Conservation (phyloP, 2,113 vertebrate genomes). For the Ictalurus furcatus region DNA sequence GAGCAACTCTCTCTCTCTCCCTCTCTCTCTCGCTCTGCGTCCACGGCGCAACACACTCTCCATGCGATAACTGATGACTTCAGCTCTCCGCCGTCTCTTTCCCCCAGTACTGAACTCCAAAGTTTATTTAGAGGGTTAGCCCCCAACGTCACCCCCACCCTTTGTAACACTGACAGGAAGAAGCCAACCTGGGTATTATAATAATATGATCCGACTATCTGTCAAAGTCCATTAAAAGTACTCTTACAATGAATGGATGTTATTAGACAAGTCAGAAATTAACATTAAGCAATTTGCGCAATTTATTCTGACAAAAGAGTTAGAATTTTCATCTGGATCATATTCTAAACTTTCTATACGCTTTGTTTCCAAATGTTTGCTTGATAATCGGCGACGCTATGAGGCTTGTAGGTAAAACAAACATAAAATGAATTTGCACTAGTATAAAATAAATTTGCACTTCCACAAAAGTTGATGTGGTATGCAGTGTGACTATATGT, state of each 20-base stretch:
- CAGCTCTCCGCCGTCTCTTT: conserved; percentile 67
- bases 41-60: conserved; percentile 66
- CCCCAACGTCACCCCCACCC: conserved; percentile 64
- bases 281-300: neutral
- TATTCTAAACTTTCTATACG: neutral
- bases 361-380: neutral
- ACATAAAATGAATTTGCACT: neutral
- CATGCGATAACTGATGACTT: conserved; percentile 73
- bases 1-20: conserved; percentile 49
- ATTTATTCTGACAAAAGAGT: neutral
- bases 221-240: conserved; percentile 10
- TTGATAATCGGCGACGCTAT: neutral
- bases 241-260: too few relatives aligned
- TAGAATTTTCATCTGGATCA: neutral
- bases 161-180: conserved; percentile 19
- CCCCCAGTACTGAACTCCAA: conserved; percentile 67
- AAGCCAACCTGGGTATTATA: conserved; percentile 32
- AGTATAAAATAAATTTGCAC: neutral
- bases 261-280: conserved; percentile 10
- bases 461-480: neutral
- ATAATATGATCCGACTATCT: conserved; percentile 14
- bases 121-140: conserved; percentile 81
- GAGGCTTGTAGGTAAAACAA: neutral
- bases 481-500: neutral
- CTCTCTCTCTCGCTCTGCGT: conserved; percentile 60